Evolutionary conservation across 2,797 vertebrate species (phyloP), one percentile per base, ranked within the genome.

Genomic region (Oceanodroma leucorhoa): DNA sequence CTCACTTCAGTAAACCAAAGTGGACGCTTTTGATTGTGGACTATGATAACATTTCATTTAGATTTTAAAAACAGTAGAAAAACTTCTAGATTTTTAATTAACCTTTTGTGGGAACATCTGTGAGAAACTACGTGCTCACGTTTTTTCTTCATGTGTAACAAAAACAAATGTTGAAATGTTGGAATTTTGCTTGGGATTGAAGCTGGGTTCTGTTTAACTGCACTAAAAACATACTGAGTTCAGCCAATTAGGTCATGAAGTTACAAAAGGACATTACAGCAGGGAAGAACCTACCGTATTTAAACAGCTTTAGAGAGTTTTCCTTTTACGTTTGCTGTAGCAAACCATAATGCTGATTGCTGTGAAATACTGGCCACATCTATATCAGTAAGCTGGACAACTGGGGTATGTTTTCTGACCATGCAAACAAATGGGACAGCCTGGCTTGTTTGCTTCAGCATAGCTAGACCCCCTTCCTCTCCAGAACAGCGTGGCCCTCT

Each of bases 51-150:
- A 46, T 85, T 87, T 92, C 48, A 57, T 85, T 89, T 89, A 60
- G 27, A 60, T 83, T 88, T 82, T 71, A 18, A 80, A 91, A 96
- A 30, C 45, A 88, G 57, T 48, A 78, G 64, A 50, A 90, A 76
- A 92, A 77, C 4, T 2, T 71, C 32, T n/a, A 38, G 32, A 85
- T 43, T 91, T 92, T 94, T 95, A 92, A 87, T 95, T 91, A 88
- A 94, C 77, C 22, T 67, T 93, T 53, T 71, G 61, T 67, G 69
- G 72, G 48, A 91, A 91, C 79, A 58, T 88, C 53, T 95, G 48
- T 85, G 41, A 77, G 77, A n/a, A 85, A 24, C 43, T 51, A 60
- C 1, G 2, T 27, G 50, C 36, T 92, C 70, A 72, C 1, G 6
- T n/a, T 94, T 93, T 91, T 94, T 67, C 32, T 64, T 88, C 41